phyloP scores from a whole-genome alignment of 2,113 vertebrate species.

The Empidonax alnorum region DNA sequence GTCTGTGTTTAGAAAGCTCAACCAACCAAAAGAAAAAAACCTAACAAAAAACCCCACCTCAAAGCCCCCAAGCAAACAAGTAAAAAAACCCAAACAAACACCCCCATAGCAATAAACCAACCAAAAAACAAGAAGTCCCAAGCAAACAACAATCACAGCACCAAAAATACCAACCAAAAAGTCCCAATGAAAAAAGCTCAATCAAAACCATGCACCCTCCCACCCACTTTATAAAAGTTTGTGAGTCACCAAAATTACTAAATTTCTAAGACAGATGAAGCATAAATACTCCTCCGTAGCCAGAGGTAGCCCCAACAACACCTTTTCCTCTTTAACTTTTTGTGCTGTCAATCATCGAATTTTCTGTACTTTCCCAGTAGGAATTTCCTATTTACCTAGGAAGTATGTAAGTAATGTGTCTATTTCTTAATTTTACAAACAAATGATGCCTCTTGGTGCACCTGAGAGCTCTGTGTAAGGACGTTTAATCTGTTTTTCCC shows the following conservation, averaged over 20 bases:
- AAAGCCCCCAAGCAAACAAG: too few species aligned
- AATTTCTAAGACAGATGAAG: not conserved
- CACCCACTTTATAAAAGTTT: not conserved
- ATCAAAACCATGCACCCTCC: rapidly evolving
- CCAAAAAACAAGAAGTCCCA: not conserved
- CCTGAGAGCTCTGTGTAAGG: not conserved
- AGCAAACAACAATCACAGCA: not conserved
- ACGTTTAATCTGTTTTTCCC: not conserved
- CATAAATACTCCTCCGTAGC: not conserved
- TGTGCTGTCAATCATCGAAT: not conserved
- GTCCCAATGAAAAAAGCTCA: not conserved
- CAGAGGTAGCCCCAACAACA: not conserved
- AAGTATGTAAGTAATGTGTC: not conserved
- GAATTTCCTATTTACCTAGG: not conserved
- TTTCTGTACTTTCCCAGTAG: not conserved
- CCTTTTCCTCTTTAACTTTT: not conserved
- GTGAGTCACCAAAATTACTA: not conserved
- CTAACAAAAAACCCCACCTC: too few species aligned
- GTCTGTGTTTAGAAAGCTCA: not conserved
- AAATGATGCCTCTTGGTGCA: not conserved
- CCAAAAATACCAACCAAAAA: not conserved
- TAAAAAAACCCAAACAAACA: not conserved
- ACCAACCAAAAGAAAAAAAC: not conserved
- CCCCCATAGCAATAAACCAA: not conserved
- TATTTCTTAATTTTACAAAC: not conserved